Base-by-base conservation (phyloP, 2,888 invertebrate genomes). In the Andrena minutula region DNA sequence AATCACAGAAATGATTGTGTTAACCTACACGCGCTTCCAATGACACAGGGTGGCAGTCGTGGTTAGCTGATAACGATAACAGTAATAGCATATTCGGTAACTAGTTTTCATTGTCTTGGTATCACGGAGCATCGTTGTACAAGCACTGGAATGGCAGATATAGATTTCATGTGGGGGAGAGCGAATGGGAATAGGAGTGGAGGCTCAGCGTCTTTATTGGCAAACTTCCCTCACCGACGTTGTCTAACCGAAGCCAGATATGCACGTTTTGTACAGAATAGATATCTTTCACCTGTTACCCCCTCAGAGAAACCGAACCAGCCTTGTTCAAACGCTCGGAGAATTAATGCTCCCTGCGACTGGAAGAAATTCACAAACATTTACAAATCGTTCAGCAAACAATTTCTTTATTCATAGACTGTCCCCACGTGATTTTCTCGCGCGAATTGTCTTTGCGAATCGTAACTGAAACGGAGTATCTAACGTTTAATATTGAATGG, bases 101-200 rank as follows among this genome's bases (percentile, higher is more conserved):
- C 60, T 32, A 61, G 60, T 30, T 61, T 61, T 47, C 47, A 65
- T 65, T 65, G 49, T 49, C n/a, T 47, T n/a, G 16, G n/a, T 49
- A 47, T 65, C 47, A 8, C 4, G 56, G 56, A 56, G 26, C 56
- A 56, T 56, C 56, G 56, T 56, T 56, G 23, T 26, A 23, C 56
- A 56, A 26, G 23, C 23, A 56, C 23, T 56, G 56, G 23, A 56
- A 23, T 56, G 26, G 56, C 10, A 56, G 56, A 56, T 56, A 56
- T 26, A 56, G 56, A 56, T 56, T 56, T 56, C 56, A 10, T 26
- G 41, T 41, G 41, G 41, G 41, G 41, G 4, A 41, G 23, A 23
- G 56, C 26, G 10, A 56, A 56, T 56, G 56, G 56, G 23, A 56
- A 56, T 56, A 56, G 56, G 23, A 56, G 26, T 41, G 23, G 56